phyloP scores from a whole-genome alignment of 2,113 vertebrate species.

The Butastur rufipennis region DNA sequence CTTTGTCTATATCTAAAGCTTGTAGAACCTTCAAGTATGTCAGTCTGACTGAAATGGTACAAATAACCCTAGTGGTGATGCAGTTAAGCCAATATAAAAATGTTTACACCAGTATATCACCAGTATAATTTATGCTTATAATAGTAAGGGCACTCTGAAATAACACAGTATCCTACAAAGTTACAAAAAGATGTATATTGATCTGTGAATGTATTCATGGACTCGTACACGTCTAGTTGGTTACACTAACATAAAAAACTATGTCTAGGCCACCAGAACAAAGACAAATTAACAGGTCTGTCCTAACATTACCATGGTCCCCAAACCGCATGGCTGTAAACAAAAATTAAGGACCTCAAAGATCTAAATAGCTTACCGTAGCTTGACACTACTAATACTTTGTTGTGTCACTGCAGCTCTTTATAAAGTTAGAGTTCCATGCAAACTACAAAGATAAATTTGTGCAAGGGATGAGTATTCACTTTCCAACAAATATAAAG shows the following conservation, averaged over 20 bases:
- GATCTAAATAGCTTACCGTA: background rate
- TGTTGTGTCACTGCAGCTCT: background rate
- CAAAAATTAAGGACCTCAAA: background rate
- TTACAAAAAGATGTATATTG: background rate
- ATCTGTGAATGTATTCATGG: background rate
- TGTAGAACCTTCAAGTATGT: background rate
- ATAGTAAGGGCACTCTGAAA: background rate
- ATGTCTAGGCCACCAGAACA: background rate
- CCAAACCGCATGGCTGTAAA: background rate
- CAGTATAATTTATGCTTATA: background rate
- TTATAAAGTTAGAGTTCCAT: background rate
- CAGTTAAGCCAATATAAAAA: background rate
- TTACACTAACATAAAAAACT: background rate
- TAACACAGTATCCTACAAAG: fast-evolving
- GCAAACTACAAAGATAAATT: background rate
- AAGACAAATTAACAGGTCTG: background rate
- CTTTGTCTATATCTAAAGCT: background rate
- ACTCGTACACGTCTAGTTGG: background rate
- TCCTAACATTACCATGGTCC: background rate
- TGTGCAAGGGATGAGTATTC: background rate
- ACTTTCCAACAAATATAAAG: background rate
- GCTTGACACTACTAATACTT: background rate
- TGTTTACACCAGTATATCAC: background rate
- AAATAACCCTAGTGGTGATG: background rate
- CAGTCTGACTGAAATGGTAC: background rate